Percentiles rank a stretch among this genome's conserved stretches.
These are phyloP conservation scores for Amphipyra berbera DNA, from an alignment of 2,888 invertebrate genomes.

Conservation along the genomic window DNA sequence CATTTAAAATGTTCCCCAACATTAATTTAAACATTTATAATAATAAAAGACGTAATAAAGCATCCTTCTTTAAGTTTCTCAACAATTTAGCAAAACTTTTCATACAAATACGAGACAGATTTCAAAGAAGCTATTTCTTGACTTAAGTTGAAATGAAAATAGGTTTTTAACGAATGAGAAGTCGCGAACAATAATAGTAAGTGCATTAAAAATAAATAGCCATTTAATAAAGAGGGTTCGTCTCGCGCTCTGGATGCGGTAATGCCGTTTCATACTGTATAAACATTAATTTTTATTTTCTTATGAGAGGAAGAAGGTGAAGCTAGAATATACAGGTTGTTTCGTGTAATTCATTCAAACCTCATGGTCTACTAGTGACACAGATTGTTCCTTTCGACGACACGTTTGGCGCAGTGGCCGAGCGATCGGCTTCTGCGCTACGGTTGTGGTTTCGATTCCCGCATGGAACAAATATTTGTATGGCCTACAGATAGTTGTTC, in stretches of 20 bases:
- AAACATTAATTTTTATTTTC: not conserved
- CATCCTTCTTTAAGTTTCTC: constrained; percentile 4
- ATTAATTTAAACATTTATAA: not conserved
- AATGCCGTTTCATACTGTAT: constrained; percentile 21
- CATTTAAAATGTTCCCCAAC: not conserved
- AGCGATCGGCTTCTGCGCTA: too few relatives aligned
- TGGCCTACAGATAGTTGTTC: too few relatives aligned
- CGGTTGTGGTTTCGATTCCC: too few relatives aligned
- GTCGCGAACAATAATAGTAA: constrained; percentile 54
- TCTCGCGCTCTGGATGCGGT: constrained; percentile 5
- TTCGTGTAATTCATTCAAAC: too few relatives aligned
- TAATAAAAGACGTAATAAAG: constrained; percentile 1
- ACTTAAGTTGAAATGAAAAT: constrained; percentile 50
- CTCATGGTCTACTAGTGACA: too few relatives aligned
- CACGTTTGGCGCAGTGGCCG: too few relatives aligned
- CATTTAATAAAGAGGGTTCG: constrained; percentile 49
- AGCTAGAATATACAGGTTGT: too few relatives aligned
- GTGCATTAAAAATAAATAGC: constrained; percentile 60
- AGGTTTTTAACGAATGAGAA: constrained; percentile 50
- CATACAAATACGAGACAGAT: constrained; percentile 36
- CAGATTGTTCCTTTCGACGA: too few relatives aligned
- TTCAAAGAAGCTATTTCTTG: constrained; percentile 34
- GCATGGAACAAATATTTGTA: too few relatives aligned
- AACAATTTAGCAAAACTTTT: too few relatives aligned
- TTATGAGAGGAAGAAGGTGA: not conserved